Base-by-base conservation (phyloP, 2,888 invertebrate genomes). In the Thalpophila matura region DNA sequence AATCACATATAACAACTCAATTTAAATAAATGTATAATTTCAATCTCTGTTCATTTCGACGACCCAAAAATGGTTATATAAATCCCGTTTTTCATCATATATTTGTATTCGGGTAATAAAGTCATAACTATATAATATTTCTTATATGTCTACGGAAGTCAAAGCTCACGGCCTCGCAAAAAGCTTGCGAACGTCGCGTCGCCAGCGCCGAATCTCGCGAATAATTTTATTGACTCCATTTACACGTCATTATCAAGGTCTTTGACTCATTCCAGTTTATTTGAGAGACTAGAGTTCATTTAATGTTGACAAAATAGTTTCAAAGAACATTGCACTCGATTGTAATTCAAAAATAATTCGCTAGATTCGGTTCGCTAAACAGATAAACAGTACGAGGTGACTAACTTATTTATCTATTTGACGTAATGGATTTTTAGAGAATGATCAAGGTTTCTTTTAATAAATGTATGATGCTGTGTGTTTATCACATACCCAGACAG, bases 201-300 rank as follows among this genome's bases (percentile, higher is more conserved):
- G 77, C 46, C 24, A 37, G 59, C 66, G 73, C 53, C 53, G 63
- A 69, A 70, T 79, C 74, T 81, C 83, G 88, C 89, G 82, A 89
- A 89, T 89, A 84, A 85, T 85, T 86, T 89, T 86, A 89, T 90
- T 86, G 82, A 80, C 84, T 87, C 86, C 75, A 86, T 88, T 88
- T 81, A 85, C 80, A 81, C 87, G 85, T 85, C 89, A 90, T 81
- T 89, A 92, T 93, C 93, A 93, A 94, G 93, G 93, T 92, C 91
- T 89, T 90, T 92, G 90, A 91, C 92, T 87, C 87, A 87, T 84
- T 84, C 75, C 75, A 79, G 86, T 89, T 88, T 89, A 89, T 91
- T 91, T 91, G 85, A 76, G 85, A 82, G 81, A 76, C 78, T 86
- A 86, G 84, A 88, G 88, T 88, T 88, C 84, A 83, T 89, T 89